Evolutionary conservation across 2,797 vertebrate genomes (phyloP).

Genomic region (Falco novaeseelandiae): DNA sequence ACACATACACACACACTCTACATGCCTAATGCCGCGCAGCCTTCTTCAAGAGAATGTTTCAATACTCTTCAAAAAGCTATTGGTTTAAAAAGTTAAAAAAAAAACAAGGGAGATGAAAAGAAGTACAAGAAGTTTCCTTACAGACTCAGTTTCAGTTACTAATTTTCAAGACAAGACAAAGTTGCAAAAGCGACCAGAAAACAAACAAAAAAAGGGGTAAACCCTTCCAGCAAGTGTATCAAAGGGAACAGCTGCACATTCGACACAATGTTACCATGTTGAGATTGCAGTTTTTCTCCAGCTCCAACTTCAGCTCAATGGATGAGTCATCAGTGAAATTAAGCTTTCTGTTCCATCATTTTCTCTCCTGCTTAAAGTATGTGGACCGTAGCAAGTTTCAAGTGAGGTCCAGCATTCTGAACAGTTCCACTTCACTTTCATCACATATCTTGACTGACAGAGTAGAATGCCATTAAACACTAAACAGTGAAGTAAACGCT

Average conservation of each 20-base stretch:
- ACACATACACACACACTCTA: not conserved
- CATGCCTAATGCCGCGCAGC: not conserved
- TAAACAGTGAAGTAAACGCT: not conserved
- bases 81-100: not conserved
- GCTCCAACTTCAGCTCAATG: not conserved
- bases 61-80: not conserved
- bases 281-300: not conserved
- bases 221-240: not conserved
- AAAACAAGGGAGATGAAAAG: not conserved
- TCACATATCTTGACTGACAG: not conserved
- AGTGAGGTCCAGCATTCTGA: not conserved
- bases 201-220: not conserved
- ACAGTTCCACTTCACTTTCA: not conserved
- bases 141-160: not conserved
- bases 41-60: not conserved
- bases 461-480: not conserved
- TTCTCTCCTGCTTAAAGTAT: not conserved
- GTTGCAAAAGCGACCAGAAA: not conserved
- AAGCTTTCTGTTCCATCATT: not conserved
- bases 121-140: not conserved
- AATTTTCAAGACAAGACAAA: not conserved
- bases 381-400: not conserved
- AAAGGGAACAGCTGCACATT: not conserved
- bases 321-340: slow-evolving; percentile 8
- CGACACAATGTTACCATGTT: not conserved